Conservation (phyloP, 2,888 invertebrate genomes). For the Scrobipalpa costella region DNA sequence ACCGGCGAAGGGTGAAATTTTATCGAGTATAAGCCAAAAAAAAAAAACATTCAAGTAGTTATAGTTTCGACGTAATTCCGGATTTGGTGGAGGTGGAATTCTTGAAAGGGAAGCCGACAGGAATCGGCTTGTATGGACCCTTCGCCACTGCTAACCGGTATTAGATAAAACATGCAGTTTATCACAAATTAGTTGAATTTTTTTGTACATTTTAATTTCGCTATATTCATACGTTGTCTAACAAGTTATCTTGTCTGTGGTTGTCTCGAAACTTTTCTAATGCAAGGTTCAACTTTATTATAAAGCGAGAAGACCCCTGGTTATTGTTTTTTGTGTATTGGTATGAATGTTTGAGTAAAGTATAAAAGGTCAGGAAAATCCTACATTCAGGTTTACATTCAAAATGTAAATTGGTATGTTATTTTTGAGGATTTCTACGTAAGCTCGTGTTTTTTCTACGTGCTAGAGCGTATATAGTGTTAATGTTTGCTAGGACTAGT, state of each 20-base stretch:
- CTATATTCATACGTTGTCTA: background rate
- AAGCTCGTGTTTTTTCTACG: background rate
- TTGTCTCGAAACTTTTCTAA: slow-evolving; percentile 3
- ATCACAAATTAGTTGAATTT: no score
- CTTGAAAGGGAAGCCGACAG: no score
- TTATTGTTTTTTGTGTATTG: background rate
- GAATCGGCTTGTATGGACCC: no score
- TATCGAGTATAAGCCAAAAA: no score
- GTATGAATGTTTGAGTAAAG: background rate
- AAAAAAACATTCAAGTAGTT: no score
- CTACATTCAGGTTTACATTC: background rate
- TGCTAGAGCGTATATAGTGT: background rate
- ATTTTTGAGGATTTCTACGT: background rate
- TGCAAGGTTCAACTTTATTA: background rate
- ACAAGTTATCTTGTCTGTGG: background rate
- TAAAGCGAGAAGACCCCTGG: background rate
- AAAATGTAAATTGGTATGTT: background rate
- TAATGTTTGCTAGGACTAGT: background rate
- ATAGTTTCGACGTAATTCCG: no score
- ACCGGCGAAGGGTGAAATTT: no score
- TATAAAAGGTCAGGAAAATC: background rate
- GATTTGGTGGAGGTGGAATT: no score
- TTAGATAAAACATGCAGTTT: no score
- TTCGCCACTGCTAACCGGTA: no score
- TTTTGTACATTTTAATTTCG: background rate